Base-by-base conservation (phyloP, 1,140 invertebrate genomes). In the Pseudomyrmex sp. region DNA sequence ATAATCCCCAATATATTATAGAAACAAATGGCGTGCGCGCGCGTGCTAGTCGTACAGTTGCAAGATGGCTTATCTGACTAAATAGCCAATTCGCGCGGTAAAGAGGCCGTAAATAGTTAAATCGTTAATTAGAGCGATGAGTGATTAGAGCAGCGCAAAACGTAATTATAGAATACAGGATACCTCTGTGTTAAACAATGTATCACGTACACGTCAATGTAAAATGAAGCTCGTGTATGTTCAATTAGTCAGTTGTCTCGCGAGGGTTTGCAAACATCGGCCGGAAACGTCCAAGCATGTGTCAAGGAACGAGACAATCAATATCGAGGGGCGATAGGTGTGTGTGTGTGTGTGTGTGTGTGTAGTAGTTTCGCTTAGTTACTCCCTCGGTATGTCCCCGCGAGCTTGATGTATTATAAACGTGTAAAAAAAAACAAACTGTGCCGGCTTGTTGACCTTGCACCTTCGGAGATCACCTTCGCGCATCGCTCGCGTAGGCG, bases 71-170 rank as follows among this genome's bases (percentile, higher is more conserved):
- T 75, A 50, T 48, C 18, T 35, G 23, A 75, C 63, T 75, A 26
- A 52, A 74, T 2, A 46, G 23, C 7, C n/a, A 75, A 63, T 3
- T 10, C 10, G 59, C 63, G 20, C 15, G 46, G 35, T 35, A 35
- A 35, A 35, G 7, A 7, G 35, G 35, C 5, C 35, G 7, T 35
- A 35, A 35, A 5, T 63, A 63, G 23, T 63, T 63, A 75, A 75
- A 63, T 35, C 20, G 10, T 65, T 63, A 63, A 63, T 75, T 77
- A 56, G 56, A 77, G 63, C 50, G 54, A 77, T 77, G 18, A 77
- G 68, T 68, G 68, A 69, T 35, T 69, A 56, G 66, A 69, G 8
- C 9, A 56, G 62, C 62, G 61, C n/a, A 35, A 23, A 66, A 77
- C 13, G 13, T 54, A 68, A 68, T 77, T 54, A 65, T 65, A 13